Conservation (phyloP, 2,888 invertebrate species). For the Leptinotarsa juncta region DNA sequence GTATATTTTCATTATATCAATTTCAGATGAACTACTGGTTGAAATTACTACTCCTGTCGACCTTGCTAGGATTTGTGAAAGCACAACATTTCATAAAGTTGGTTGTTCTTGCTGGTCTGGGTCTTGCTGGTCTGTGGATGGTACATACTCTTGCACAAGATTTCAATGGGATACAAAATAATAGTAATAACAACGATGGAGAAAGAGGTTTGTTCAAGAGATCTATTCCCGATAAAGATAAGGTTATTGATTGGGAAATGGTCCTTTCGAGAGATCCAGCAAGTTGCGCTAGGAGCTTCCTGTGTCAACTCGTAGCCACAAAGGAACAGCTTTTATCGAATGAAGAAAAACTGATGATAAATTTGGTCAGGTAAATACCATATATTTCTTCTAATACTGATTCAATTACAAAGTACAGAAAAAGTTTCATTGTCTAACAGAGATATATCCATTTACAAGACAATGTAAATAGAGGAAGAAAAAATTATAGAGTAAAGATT, state of each 20-base stretch:
- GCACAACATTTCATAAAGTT: conserved; percentile 63
- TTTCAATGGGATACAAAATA: conserved; percentile 59
- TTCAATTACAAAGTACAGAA: background rate
- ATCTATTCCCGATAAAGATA: conserved; percentile 17
- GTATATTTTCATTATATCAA: background rate
- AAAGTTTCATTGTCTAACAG: too few relatives aligned
- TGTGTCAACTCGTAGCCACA: conserved; percentile 64
- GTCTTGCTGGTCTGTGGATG: conserved; percentile 67
- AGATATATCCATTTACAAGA: too few relatives aligned
- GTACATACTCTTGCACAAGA: conserved; percentile 66
- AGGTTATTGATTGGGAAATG: conserved; percentile 58
- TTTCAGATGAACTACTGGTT: conserved; percentile 52
- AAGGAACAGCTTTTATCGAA: conserved; percentile 53
- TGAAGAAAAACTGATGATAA: conserved; percentile 58
- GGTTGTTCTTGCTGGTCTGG: conserved; percentile 63
- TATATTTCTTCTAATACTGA: background rate
- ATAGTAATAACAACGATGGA: conserved; percentile 19
- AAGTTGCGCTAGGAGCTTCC: conserved; percentile 66
- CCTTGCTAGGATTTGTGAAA: conserved; percentile 57
- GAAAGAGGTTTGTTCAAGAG: conserved; percentile 38
- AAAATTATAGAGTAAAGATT: too few relatives aligned
- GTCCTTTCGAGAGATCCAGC: conserved; percentile 63
- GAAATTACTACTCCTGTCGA: conserved; percentile 46
- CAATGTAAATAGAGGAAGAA: too few relatives aligned
- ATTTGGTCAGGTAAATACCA: conserved; percentile 56